Evolutionary conservation across 2,888 invertebrate species (phyloP), one percentile per base, ranked within the genome.

Genomic region (Oxyteleia sp.): DNA sequence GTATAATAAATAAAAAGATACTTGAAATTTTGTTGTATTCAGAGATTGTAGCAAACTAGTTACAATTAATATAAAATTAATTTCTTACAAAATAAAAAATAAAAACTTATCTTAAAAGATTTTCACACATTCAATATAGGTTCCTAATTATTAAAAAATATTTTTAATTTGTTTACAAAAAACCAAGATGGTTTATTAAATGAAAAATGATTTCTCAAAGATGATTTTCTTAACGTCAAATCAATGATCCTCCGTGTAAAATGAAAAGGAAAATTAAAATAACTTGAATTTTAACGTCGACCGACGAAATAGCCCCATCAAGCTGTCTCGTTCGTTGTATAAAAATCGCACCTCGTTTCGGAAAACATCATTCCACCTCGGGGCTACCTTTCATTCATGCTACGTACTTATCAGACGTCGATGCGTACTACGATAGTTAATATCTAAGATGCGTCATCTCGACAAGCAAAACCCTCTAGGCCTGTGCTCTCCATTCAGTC

Each of bases 391-490:
- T 57, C 74, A 72, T 72, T 79, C 78, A 74, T 51, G 29, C 47
- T 49, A 43, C 53, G 10, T 35, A 68, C 55, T 59, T 82, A 69
- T 61, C 59, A 55, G 26, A 53, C 63, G 49, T 45, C 75, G 82
- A 82, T 85, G 82, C 74, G 82, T 85, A 75, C 82, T 72, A 76
- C 68, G 82, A 85, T 85, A 83, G 85, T 80, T 66, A 76, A 78
- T 81, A 82, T 78, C 80, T 64, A 59, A 79, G 81, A 79, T 84
- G 75, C 85, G 81, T 84, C 75, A 79, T 75, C 68, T 15, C 51
- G 78, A 84, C 72, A 81, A 81, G 85, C 66, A 15, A 74, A 63
- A 29, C 76, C 83, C 81, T 78, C 78, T 74, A 53, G 49, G 84
- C 82, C 51, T 82, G 76, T 78, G 87, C 80, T 83, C 84, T 69